Evolutionary conservation across 2,113 vertebrate species (phyloP).

Genomic region (Corythaixoides concolor): DNA sequence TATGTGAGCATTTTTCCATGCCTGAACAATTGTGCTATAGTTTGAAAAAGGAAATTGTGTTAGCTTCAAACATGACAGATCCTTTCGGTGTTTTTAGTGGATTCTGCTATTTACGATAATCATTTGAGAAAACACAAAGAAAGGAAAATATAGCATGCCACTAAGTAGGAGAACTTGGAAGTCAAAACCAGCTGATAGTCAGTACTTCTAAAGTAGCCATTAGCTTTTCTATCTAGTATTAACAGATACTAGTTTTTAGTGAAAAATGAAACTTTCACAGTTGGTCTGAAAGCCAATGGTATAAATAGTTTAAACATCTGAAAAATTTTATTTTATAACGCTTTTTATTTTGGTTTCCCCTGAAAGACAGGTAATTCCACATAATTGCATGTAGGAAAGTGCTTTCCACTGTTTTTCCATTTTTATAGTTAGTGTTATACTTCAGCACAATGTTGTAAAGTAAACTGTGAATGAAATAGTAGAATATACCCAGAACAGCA

Average conservation of each 20-base stretch:
- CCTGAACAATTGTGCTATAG: background rate
- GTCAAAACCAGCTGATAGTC: background rate
- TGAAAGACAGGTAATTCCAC: constrained; percentile 52
- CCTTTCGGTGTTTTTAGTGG: background rate
- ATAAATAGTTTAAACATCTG: constrained; percentile 28
- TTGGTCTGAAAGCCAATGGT: background rate
- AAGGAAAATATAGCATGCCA: background rate
- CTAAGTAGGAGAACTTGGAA: background rate
- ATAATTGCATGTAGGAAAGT: constrained; percentile 52
- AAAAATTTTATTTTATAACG: constrained; percentile 5
- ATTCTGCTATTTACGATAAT: background rate
- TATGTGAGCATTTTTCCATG: background rate
- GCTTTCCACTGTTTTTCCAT: constrained; percentile 22
- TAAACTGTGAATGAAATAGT: constrained; percentile 60
- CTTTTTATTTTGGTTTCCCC: constrained; percentile 38
- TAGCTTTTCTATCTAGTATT: background rate
- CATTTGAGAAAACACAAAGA: background rate
- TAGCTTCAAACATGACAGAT: background rate
- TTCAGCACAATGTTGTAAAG: constrained; percentile 58
- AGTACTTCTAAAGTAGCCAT: background rate
- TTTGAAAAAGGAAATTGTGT: background rate
- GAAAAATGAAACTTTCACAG: background rate
- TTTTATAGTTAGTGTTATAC: constrained; percentile 38
- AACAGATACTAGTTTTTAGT: background rate
- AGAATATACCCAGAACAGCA: constrained; percentile 17